Conservation (phyloP, 2,113 vertebrate genomes). For the Ammospiza caudacuta region DNA sequence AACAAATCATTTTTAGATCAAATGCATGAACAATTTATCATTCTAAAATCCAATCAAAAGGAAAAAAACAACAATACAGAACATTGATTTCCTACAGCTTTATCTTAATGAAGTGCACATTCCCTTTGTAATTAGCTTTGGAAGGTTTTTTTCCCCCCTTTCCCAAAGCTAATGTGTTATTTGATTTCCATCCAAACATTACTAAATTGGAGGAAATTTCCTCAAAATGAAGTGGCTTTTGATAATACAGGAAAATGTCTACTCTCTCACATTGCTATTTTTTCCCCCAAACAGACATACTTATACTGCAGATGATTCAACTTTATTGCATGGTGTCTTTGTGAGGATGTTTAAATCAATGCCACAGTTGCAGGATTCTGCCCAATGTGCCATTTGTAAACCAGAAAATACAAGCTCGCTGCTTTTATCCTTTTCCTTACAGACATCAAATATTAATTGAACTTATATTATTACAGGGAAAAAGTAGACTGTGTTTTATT, state of each 20-base stretch:
- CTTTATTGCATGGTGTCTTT: constrained; percentile 46
- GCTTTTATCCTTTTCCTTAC: constrained; percentile 12
- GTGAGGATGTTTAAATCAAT: constrained; percentile 3
- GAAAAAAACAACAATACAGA: constrained; percentile 56
- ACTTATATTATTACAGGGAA: constrained; percentile 21
- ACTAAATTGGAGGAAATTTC: constrained; percentile 41
- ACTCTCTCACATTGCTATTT: constrained; percentile 5
- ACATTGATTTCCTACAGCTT: constrained; percentile 65
- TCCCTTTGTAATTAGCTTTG: constrained; percentile 61
- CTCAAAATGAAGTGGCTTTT: constrained; percentile 46
- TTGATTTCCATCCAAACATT: constrained; percentile 30
- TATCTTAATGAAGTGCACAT: constrained; percentile 72
- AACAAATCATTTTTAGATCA: constrained; percentile 43
- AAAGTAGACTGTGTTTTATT: constrained; percentile 41
- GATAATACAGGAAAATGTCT: constrained; percentile 24
- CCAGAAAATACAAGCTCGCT: constrained; percentile 39
- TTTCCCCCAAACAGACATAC: constrained; percentile 34
- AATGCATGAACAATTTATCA: constrained; percentile 50
- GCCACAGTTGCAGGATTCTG: constrained; percentile 22
- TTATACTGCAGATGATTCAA: constrained; percentile 58
- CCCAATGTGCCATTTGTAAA: constrained; percentile 56
- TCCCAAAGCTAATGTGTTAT: constrained; percentile 40
- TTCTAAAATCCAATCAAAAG: constrained; percentile 56
- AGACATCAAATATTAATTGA: constrained; percentile 55
- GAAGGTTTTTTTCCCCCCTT: not conserved